These are phyloP conservation scores for Lypha dubia DNA, from an alignment of 2,888 invertebrate species.

Conservation along the genomic window DNA sequence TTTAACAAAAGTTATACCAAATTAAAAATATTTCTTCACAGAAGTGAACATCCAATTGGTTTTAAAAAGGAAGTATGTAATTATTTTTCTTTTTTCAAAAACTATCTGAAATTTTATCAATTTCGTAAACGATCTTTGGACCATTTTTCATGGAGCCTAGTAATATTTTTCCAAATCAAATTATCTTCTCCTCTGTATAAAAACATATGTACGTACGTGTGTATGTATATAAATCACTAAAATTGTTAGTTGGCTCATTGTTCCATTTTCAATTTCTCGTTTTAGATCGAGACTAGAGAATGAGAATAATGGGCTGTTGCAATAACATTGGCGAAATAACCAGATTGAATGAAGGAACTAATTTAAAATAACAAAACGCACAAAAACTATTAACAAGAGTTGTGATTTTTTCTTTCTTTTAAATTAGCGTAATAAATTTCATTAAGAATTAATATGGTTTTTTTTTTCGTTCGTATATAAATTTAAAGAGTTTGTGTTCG, in stretches of 20 bases:
- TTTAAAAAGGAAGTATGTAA: too few species aligned
- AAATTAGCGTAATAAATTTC: not conserved
- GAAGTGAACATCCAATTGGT: too few species aligned
- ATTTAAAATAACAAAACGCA: conserved; percentile 49
- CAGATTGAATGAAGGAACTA: not conserved
- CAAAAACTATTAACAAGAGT: conserved; percentile 18
- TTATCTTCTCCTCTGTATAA: not conserved
- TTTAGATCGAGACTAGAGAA: conserved; percentile 77
- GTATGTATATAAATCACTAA: not conserved
- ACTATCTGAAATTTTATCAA: too few species aligned
- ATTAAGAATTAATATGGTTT: conserved; percentile 53
- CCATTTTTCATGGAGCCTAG: too few species aligned
- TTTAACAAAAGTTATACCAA: too few species aligned
- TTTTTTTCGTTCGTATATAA: conserved; percentile 64
- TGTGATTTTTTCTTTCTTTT: conserved; percentile 32
- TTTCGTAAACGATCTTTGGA: too few species aligned
- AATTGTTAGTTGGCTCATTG: conserved; percentile 76
- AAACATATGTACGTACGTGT: too few species aligned
- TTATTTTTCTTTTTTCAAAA: too few species aligned
- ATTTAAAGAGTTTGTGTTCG: conserved; percentile 89
- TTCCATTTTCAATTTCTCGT: conserved; percentile 77
- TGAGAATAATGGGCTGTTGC: conserved; percentile 78
- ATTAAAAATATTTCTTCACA: too few species aligned
- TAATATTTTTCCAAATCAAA: not conserved
- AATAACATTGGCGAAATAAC: conserved; percentile 54